Percentiles rank a stretch among this genome's conserved stretches.
phyloP scores from a whole-genome alignment of 2,888 invertebrate species.

The Neocrepidodera transversa region DNA sequence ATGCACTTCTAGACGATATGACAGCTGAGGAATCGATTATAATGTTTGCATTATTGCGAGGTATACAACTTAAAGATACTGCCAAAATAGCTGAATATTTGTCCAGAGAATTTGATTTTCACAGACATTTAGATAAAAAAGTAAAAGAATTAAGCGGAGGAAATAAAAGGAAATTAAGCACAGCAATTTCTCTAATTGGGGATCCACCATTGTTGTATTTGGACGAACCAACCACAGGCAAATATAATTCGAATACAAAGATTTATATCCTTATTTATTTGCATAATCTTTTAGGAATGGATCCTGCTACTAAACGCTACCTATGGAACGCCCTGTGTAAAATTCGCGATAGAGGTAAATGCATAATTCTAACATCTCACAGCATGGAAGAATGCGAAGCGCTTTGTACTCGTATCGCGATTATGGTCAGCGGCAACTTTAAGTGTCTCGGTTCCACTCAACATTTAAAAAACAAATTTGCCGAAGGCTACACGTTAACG shows the following conservation, averaged over 20 bases:
- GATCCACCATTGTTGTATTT: slow-evolving; percentile 64
- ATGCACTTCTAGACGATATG: slow-evolving; percentile 64
- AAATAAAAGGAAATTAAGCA: slow-evolving; percentile 66
- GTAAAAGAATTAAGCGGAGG: slow-evolving; percentile 62
- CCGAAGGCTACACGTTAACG: slow-evolving; percentile 64
- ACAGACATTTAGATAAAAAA: slow-evolving; percentile 60
- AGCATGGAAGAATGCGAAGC: slow-evolving; percentile 91
- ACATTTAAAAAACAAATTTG: slow-evolving; percentile 81
- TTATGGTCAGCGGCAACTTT: slow-evolving; percentile 87
- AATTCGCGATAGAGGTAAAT: slow-evolving; percentile 73
- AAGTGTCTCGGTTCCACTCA: slow-evolving; percentile 82
- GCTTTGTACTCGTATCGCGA: slow-evolving; percentile 79
- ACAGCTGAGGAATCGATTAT: slow-evolving; percentile 64
- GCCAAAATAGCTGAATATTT: slow-evolving; percentile 53
- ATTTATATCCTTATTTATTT: not conserved
- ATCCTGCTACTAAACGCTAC: slow-evolving; percentile 79
- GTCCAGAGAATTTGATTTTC: slow-evolving; percentile 59
- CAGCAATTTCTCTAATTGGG: slow-evolving; percentile 65
- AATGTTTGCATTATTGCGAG: slow-evolving; percentile 64
- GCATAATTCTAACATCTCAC: slow-evolving; percentile 83
- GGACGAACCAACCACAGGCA: slow-evolving; percentile 66
- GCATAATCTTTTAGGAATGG: slow-evolving; percentile 66
- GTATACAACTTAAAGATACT: slow-evolving; percentile 55
- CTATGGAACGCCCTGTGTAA: slow-evolving; percentile 79
- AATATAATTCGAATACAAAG: slow-evolving; percentile 6